phyloP scores from a whole-genome alignment of 2,113 vertebrate genomes.

The Salvelinus alpinus region DNA sequence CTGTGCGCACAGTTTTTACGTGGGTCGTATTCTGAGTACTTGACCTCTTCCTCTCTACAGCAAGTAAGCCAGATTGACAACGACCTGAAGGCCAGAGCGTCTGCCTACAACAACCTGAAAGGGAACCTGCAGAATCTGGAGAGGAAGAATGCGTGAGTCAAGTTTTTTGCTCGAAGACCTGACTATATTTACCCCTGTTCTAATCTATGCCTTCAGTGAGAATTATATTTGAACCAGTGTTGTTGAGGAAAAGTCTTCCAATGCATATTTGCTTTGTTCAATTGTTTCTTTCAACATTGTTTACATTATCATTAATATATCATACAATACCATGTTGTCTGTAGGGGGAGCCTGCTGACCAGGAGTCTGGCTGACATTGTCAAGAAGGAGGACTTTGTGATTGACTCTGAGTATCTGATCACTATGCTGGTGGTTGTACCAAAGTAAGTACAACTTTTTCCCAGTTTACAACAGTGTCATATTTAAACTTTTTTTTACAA shows the following conservation, averaged over 20 bases:
- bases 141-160: constrained; percentile 95
- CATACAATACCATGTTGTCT: constrained; percentile 34
- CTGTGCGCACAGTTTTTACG: not conserved
- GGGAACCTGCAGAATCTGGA: constrained; percentile 98
- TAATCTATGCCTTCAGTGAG: too few species aligned
- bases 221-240: not conserved
- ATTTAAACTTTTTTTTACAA: not conserved
- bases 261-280: not conserved
- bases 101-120: constrained; percentile 97
- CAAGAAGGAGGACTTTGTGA: constrained; percentile 96
- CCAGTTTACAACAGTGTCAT: not conserved
- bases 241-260: not conserved
- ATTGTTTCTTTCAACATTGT: not conserved
- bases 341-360: constrained; percentile 93
- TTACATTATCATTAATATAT: constrained; percentile 5
- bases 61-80: constrained; percentile 98
- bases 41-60: constrained; percentile 71
- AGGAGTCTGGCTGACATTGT: constrained; percentile 96
- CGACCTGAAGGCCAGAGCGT: constrained; percentile 93
- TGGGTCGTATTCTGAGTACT: not conserved
- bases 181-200: too few species aligned
- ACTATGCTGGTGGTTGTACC: constrained; percentile 95
- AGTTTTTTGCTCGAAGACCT: not conserved
- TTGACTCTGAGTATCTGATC: constrained; percentile 95
- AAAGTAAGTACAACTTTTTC: constrained; percentile 80